These are phyloP conservation scores for Gastrophryne carolinensis DNA, from an alignment of 2,797 vertebrate species.

Conservation along the genomic window DNA sequence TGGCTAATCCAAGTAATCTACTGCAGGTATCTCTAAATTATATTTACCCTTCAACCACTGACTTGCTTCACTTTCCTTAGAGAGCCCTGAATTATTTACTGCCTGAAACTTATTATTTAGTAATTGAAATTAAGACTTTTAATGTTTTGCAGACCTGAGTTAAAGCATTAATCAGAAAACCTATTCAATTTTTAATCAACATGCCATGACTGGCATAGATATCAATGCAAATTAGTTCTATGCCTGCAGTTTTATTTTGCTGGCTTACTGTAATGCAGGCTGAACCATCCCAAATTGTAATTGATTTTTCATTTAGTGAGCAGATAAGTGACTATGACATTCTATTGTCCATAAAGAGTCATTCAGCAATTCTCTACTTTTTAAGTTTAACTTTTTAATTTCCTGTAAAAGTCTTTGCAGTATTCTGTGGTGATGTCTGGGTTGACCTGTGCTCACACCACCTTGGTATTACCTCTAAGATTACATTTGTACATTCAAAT, in stretches of 20 bases:
- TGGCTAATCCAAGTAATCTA: neutral
- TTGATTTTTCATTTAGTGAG: conserved; percentile 20
- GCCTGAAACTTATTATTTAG: conserved; percentile 76
- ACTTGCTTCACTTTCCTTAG: conserved; percentile 1
- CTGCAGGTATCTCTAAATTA: neutral
- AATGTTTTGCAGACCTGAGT: conserved; percentile 72
- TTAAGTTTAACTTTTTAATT: neutral
- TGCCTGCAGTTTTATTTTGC: conserved; percentile 56
- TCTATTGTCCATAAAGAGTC: neutral
- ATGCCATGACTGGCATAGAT: conserved; percentile 63
- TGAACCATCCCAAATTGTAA: conserved; percentile 13
- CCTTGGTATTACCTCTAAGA: too few species aligned
- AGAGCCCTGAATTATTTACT: conserved; percentile 68
- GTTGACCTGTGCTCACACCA: too few species aligned
- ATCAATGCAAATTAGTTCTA: conserved; percentile 68
- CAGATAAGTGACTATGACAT: neutral
- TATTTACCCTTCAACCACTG: neutral
- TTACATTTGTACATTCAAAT: too few species aligned
- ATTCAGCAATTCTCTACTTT: neutral
- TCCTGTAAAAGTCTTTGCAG: neutral
- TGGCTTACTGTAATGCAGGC: conserved; percentile 25
- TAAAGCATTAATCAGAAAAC: conserved; percentile 72
- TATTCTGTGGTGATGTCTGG: neutral
- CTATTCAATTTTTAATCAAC: conserved; percentile 76
- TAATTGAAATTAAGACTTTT: conserved; percentile 72